phyloP scores from a whole-genome alignment of 1,140 invertebrate species.

The Platyscapa corneri region DNA sequence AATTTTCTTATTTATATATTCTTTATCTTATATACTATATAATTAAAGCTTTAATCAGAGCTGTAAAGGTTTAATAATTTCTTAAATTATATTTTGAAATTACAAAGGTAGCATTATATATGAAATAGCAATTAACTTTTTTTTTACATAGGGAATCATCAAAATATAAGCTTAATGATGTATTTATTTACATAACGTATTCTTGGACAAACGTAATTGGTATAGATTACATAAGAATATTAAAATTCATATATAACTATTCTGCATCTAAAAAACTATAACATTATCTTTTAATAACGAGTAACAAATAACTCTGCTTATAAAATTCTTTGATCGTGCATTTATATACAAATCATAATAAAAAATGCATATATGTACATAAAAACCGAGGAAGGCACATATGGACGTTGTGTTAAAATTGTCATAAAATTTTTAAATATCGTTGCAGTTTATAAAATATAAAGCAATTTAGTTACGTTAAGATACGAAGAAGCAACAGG shows the following conservation, averaged over 20 bases:
- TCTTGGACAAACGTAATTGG: background rate
- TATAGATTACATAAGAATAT: background rate
- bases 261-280: background rate
- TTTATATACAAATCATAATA: conserved; percentile 1
- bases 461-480: too few species aligned
- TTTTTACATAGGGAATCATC: too few species aligned
- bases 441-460: too few species aligned
- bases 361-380: conserved; percentile 1
- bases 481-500: too few species aligned
- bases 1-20: background rate
- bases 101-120: background rate
- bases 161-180: background rate
- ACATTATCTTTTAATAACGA: background rate
- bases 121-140: too few species aligned
- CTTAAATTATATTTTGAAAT: background rate
- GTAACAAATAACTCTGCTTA: background rate
- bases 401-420: conserved; percentile 22
- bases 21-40: background rate
- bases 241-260: background rate
- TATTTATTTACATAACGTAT: background rate
- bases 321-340: background rate
- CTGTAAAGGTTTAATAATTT: background rate
- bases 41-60: too few species aligned
- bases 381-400: conserved; percentile 18
- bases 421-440: background rate